Conservation (phyloP, 2,113 vertebrate species). For the Campylomormyrus tamandua region DNA sequence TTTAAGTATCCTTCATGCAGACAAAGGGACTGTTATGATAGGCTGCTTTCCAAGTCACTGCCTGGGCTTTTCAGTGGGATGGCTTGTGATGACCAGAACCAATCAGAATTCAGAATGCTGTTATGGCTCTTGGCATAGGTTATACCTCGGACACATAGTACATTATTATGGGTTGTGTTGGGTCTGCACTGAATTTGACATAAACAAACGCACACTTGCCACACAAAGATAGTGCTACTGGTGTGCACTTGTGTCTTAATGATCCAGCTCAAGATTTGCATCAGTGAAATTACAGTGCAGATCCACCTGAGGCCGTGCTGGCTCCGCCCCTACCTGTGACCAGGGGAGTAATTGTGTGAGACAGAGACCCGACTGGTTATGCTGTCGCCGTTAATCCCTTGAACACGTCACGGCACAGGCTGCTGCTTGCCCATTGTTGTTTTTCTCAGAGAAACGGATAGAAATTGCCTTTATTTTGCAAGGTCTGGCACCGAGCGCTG, state of each 20-base stretch:
- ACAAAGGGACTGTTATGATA: constrained; percentile 2
- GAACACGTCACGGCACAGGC: constrained; percentile 24
- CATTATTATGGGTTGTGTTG: not conserved
- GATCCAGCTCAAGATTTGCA: not conserved
- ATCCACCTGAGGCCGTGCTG: constrained; percentile 29
- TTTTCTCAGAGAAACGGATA: constrained; percentile 34
- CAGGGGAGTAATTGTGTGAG: constrained; percentile 20
- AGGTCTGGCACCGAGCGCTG: constrained; percentile 19
- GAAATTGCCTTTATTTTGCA: constrained; percentile 35
- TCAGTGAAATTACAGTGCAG: not conserved
- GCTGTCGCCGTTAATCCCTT: constrained; percentile 15
- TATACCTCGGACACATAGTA: not conserved
- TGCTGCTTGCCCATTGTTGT: constrained; percentile 36
- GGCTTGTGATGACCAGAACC: not conserved
- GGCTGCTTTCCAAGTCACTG: not conserved
- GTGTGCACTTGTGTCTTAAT: not conserved
- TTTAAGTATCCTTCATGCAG: not conserved
- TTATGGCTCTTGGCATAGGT: no score
- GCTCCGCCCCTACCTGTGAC: constrained; percentile 17
- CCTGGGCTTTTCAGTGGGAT: not conserved
- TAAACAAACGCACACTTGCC: not conserved
- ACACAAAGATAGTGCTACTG: not conserved
- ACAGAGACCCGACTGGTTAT: constrained; percentile 49
- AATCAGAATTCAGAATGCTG: not conserved
- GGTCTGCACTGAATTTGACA: not conserved